phyloP scores from a whole-genome alignment of 2,113 vertebrate genomes.

The Typhlomys cinereus region DNA sequence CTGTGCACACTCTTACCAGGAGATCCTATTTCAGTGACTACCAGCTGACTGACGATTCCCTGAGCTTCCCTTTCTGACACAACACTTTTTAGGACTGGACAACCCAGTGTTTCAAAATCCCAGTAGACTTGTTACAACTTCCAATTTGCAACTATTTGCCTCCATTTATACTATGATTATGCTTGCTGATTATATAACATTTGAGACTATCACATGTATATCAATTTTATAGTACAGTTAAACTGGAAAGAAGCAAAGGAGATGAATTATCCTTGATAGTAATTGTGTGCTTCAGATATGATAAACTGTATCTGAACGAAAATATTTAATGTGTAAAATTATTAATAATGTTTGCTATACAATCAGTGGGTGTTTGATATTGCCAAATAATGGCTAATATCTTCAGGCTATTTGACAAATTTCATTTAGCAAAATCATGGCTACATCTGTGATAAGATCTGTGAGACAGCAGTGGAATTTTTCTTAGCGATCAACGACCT shows the following conservation, averaged over 20 bases:
- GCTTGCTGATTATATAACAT: background rate
- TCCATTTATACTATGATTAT: background rate
- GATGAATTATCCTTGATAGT: background rate
- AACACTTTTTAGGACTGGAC: background rate
- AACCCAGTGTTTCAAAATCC: background rate
- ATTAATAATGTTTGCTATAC: background rate
- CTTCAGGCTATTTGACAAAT: conserved; percentile 9
- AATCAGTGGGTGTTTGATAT: background rate
- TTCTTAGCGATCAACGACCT: background rate
- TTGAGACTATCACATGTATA: background rate
- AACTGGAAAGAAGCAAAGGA: background rate
- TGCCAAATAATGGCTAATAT: background rate
- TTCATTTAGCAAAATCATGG: background rate
- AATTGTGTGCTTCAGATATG: background rate
- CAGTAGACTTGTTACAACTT: background rate
- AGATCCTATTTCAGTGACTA: background rate
- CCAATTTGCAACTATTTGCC: background rate
- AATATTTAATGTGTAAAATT: background rate
- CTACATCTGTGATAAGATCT: background rate
- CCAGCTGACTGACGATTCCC: background rate
- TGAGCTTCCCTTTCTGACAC: background rate
- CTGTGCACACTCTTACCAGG: background rate
- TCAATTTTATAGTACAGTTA: conserved; percentile 27
- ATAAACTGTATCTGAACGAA: background rate
- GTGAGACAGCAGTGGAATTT: background rate